Conservation (phyloP, 2,888 invertebrate species). For the Periphyllus acericola region DNA sequence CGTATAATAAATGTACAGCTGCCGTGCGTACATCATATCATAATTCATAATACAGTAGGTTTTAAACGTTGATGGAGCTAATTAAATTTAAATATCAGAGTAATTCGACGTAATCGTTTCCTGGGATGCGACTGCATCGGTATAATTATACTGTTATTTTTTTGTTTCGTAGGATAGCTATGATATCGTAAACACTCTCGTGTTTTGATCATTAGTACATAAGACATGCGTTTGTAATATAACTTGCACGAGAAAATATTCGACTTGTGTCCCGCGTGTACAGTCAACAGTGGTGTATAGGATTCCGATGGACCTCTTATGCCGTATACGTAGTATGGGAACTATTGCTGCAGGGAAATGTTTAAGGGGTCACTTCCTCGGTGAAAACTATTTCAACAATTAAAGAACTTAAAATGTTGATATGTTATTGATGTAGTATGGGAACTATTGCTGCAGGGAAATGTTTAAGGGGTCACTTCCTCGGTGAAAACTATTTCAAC, state of each 20-base stretch:
- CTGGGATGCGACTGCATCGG: neutral
- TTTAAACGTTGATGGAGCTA: neutral
- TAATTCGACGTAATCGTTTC: neutral
- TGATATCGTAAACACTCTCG: neutral
- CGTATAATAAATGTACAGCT: neutral
- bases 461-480: no score
- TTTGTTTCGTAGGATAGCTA: neutral
- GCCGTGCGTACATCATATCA: neutral
- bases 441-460: no score
- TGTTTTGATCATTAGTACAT: neutral
- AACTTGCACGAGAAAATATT: neutral
- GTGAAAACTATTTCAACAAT: no score
- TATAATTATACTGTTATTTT: neutral
- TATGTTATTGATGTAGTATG: no score
- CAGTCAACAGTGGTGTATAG: no score
- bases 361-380: no score
- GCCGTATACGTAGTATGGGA: no score
- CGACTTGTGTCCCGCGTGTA: neutral
- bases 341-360: no score
- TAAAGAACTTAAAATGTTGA: no score
- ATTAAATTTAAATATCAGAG: neutral
- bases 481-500: no score
- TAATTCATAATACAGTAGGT: neutral
- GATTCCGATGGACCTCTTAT: no score
- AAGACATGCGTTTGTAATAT: neutral